Evolutionary conservation across 1,140 invertebrate species (phyloP).

Genomic region (Mylabris phalerata): DNA sequence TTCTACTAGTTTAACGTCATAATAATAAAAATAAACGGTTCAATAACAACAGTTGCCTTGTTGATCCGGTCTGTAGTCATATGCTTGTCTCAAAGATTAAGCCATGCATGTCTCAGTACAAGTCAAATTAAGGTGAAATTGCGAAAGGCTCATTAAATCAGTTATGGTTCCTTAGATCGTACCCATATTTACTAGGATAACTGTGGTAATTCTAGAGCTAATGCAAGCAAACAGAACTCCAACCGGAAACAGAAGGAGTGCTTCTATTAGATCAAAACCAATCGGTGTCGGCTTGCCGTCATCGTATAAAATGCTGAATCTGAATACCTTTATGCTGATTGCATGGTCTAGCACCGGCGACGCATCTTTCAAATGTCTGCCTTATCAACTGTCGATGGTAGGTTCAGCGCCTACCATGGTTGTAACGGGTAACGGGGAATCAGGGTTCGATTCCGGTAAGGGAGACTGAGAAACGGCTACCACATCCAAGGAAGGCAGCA

Average conservation of each 20-base stretch:
- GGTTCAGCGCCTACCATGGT: constrained; percentile 67
- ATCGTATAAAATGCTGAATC: no score
- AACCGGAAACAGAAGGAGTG: constrained; percentile 57
- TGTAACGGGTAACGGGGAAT: constrained; percentile 54
- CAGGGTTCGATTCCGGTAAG: constrained; percentile 57
- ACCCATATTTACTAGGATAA: constrained; percentile 35
- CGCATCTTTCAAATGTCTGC: no score
- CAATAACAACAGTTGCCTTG: constrained; percentile 44
- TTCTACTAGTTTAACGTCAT: neutral
- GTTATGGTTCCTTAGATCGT: constrained; percentile 63
- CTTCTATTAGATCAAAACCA: constrained; percentile 75
- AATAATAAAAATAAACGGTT: no score
- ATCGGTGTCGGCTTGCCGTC: no score
- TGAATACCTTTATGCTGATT: no score
- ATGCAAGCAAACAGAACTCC: constrained; percentile 64
- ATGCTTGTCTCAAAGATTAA: constrained; percentile 75
- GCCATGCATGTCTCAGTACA: constrained; percentile 72
- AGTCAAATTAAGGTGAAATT: constrained; percentile 52
- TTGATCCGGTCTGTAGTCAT: constrained; percentile 70
- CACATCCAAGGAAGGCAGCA: constrained; percentile 54
- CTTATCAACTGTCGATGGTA: constrained; percentile 70
- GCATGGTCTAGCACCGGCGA: no score
- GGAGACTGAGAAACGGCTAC: constrained; percentile 87
- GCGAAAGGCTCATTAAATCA: constrained; percentile 65
- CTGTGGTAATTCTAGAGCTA: constrained; percentile 6